Evolutionary conservation across 2,888 invertebrate species (phyloP).

Genomic region (Dysmachus trigonus): DNA sequence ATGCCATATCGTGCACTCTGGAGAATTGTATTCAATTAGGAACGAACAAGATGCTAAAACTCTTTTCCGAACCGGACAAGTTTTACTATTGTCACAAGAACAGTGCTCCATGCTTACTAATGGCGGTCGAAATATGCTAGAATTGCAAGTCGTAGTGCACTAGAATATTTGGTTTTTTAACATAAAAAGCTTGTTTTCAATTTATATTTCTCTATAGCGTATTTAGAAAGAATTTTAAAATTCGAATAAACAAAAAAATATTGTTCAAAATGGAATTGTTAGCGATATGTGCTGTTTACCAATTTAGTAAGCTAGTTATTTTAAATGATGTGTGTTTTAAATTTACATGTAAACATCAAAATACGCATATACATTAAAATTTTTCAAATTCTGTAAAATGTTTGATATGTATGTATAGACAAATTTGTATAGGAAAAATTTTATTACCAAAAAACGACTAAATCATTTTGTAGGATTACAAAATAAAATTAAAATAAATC

Average conservation of each 20-base stretch:
- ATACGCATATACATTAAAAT: background rate
- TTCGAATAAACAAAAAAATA: background rate
- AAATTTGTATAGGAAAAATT: no score
- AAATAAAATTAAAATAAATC: background rate
- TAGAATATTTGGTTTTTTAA: constrained; percentile 40
- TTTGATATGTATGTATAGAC: no score
- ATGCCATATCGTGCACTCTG: constrained; percentile 56
- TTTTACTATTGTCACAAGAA: constrained; percentile 53
- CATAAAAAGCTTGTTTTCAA: background rate
- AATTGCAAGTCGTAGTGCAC: constrained; percentile 54
- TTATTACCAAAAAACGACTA: background rate
- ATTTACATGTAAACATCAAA: background rate
- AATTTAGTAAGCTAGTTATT: background rate
- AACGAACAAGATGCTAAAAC: constrained; percentile 51
- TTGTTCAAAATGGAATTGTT: background rate
- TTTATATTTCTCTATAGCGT: background rate
- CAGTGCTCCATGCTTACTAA: constrained; percentile 54
- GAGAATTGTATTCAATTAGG: constrained; percentile 56
- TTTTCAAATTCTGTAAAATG: no score
- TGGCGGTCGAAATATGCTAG: constrained; percentile 55
- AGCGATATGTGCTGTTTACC: background rate
- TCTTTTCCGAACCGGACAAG: constrained; percentile 54
- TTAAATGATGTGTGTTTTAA: background rate
- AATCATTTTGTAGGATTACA: background rate
- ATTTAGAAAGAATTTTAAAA: background rate